Conservation (phyloP, 2,888 invertebrate genomes). For the Lucinisca nassula region DNA sequence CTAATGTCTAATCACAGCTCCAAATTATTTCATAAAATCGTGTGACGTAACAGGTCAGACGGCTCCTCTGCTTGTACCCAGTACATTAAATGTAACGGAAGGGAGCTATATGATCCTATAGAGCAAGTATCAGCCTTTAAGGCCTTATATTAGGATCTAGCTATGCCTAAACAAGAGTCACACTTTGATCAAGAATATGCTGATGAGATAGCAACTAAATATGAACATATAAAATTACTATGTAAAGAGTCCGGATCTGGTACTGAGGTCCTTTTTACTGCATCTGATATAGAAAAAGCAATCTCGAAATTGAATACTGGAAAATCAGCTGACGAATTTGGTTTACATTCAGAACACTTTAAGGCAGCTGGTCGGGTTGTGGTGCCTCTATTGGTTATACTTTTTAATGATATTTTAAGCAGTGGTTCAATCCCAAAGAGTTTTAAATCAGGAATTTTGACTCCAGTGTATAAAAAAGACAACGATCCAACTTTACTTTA, state of each 20-base stretch:
- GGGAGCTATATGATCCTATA: not conserved
- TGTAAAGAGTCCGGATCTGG: not conserved
- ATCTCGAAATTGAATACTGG: not conserved
- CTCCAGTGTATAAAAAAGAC: not conserved
- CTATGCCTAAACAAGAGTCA: not conserved
- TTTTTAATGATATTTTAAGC: not conserved
- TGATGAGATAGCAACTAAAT: not conserved
- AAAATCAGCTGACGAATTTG: not conserved
- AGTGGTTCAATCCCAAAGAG: not conserved
- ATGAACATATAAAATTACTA: not conserved
- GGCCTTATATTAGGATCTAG: not conserved
- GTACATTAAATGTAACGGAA: not conserved
- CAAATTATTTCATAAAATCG: not conserved
- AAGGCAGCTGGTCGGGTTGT: not conserved
- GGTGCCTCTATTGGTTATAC: not conserved
- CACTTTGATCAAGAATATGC: not conserved
- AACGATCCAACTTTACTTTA: not conserved
- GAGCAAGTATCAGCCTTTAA: not conserved
- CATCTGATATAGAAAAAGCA: not conserved
- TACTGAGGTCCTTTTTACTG: not conserved
- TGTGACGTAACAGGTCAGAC: not conserved
- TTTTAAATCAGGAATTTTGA: not conserved
- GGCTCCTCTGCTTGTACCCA: not conserved
- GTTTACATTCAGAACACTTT: not conserved
- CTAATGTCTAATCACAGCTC: not conserved